Percentiles rank a stretch among this genome's conserved stretches.
Conservation (phyloP, 2,797 vertebrate genomes). For the Fistularia commersonii region DNA sequence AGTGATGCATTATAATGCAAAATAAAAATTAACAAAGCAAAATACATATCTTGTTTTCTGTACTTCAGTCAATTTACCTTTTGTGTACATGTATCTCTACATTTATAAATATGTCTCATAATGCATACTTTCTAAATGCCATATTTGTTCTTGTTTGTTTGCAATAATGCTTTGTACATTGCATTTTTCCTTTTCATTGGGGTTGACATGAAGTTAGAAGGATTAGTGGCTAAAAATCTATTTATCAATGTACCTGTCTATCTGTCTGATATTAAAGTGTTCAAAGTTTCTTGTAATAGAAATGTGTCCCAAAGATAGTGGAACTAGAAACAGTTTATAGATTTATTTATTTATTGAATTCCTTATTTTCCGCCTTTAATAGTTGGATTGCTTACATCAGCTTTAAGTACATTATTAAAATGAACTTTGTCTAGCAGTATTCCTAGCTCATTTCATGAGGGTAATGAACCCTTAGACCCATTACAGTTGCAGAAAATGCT, state of each 20-base stretch:
- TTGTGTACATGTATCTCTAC: too few relatives aligned
- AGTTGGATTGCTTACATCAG: constrained; percentile 29
- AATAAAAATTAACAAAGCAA: too few relatives aligned
- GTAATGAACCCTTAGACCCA: constrained; percentile 55
- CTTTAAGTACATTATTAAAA: constrained; percentile 34
- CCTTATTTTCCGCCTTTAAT: too few relatives aligned
- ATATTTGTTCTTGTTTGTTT: constrained; percentile 63
- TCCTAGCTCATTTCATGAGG: constrained; percentile 46
- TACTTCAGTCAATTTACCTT: too few relatives aligned
- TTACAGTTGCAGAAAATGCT: constrained; percentile 46
- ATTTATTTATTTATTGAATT: background rate
- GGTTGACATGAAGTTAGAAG: background rate
- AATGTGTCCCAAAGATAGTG: background rate
- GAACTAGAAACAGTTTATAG: too few relatives aligned
- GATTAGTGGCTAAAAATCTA: too few relatives aligned
- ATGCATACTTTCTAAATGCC: constrained; percentile 65
- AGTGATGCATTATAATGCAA: too few relatives aligned
- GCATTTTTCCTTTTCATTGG: constrained; percentile 22
- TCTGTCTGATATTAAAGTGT: too few relatives aligned
- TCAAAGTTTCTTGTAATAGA: too few relatives aligned
- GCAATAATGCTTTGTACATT: constrained; percentile 25
- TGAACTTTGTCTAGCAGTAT: constrained; percentile 36
- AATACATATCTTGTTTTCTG: too few relatives aligned
- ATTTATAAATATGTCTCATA: too few relatives aligned
- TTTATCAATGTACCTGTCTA: too few relatives aligned